Evolutionary conservation across 2,113 vertebrate species (phyloP).

Genomic region (Grammomys dolichurus): DNA sequence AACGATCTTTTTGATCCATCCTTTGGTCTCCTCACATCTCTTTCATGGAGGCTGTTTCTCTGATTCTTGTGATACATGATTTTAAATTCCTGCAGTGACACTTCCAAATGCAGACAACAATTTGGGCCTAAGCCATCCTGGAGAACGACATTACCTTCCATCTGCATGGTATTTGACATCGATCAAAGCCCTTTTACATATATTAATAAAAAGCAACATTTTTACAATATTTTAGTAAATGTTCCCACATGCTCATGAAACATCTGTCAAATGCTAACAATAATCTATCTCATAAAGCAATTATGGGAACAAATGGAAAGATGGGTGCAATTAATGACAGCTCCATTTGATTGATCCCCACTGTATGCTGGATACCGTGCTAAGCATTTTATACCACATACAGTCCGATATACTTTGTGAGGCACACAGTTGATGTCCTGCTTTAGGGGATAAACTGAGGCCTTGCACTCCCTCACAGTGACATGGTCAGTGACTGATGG

Average conservation of each 20-base stretch:
- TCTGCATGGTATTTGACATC: slow-evolving; percentile 13
- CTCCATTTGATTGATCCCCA: neutral
- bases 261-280: slow-evolving; percentile 57
- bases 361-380: neutral
- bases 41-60: neutral
- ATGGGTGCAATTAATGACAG: neutral
- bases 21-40: neutral
- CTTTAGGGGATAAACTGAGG: neutral
- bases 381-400: neutral
- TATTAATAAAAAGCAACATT: slow-evolving; percentile 58
- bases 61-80: neutral
- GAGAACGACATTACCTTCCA: neutral
- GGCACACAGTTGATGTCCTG: neutral
- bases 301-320: slow-evolving; percentile 33
- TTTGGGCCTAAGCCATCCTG: slow-evolving; percentile 35
- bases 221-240: slow-evolving; percentile 58
- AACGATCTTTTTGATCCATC: neutral
- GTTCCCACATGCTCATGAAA: slow-evolving; percentile 32
- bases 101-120: slow-evolving; percentile 35
- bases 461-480: neutral
- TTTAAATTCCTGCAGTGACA: slow-evolving; percentile 40
- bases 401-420: neutral
- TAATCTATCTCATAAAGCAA: slow-evolving; percentile 50
- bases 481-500: neutral
- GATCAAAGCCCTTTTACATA: slow-evolving; percentile 51